Base-by-base conservation (phyloP, 2,888 invertebrate species). In the Oeneis ivallda region DNA sequence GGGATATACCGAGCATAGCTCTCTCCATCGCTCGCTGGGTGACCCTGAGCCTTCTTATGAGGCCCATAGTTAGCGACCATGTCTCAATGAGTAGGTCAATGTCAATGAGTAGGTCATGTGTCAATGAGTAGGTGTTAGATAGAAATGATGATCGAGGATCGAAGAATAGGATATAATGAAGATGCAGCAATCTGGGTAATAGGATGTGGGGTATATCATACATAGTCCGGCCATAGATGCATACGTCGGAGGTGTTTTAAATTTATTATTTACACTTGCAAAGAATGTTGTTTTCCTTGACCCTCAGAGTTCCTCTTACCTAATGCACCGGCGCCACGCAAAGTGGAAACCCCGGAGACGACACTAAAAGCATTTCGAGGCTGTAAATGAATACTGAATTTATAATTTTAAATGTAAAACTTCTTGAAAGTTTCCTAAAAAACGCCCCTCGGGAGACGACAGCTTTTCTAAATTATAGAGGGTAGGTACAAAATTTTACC, bases 351-450 rank as follows among this genome's bases (percentile, higher is more conserved):
- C 37, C 37, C 17, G 15, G 4, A 15, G 54, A 39, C 54, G 17
- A 7, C 34, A 41, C 41, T 56, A 41, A 56, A 56, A 56, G 49
- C 37, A 37, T 60, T 49, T n/a, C n/a, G 39, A 39, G 2, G 10
- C 19, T 37, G 19, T 47, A 39, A 59, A 49, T 59, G 47, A 49
- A 26, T 49, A 50, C 60, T 60, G 60, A 60, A 60, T 60, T 49
- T 19, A 49, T 60, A 60, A 60, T 60, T 60, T 60, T 37, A 60
- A 60, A 60, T 37, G n/a, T 49, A 39, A 49, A 60, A 60, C 60
- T 60, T 54, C 34, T 7, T 19, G 13, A 11, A 37, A 50, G 47
- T 39, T 60, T 19, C 17, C 17, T 49, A 37, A 49, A 59, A 49
- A 59, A 50, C 19, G 41, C 41, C 7, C 6, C 26, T 17, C n/a